Base-by-base conservation (phyloP, 2,113 vertebrate species). In the Amphiprion percula region DNA sequence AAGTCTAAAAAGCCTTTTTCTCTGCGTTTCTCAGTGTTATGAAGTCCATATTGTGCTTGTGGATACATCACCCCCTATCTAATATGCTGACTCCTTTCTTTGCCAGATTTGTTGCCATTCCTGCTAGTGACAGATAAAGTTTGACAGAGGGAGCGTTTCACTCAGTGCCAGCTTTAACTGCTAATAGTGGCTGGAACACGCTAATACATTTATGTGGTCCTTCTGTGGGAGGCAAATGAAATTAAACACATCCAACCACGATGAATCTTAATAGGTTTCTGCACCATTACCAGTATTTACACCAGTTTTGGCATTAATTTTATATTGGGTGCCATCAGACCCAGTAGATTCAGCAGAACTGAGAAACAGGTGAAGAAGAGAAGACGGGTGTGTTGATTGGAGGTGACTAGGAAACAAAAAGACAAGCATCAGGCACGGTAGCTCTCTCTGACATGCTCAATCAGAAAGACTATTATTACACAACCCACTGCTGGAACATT, bases 1-100 rank as follows among this genome's bases (percentile, higher is more conserved):
- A 41, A 83, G 60, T 60, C 46, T 76, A 68, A 88, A 79, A 79
- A 65, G 58, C 28, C 30, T 16, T 77, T 80, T 73, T 62, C 59
- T 61, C 26, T 26, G 26, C 26, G 26, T 26, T 26, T 26, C 26
- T 26, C 26, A 3, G 26, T 19, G 58, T 21, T 60, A 28, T 56
- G 39, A 39, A 41, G 54, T 9, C 53, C 0, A 2, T 41, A 6
- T 62, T 50, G 30, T 37, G 30, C 53, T 65, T 37, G 23, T 59
- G 64, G 33, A 73, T 60, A 16, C 49, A 54, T 72, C 50, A 69
- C 0, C 16, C 15, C 5, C 5, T 28, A 37, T 75, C 5, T 21
- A 46, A 52, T 56, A n/a, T 17, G 28, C 14, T 21, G 0, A 9
- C 17, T 30, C 52, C 14, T 41, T 10, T 63, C 17, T 10, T 41